phyloP scores from a whole-genome alignment of 30 jellyfish, hydroid and myxozoan species.

The Morbakka virulenta region DNA sequence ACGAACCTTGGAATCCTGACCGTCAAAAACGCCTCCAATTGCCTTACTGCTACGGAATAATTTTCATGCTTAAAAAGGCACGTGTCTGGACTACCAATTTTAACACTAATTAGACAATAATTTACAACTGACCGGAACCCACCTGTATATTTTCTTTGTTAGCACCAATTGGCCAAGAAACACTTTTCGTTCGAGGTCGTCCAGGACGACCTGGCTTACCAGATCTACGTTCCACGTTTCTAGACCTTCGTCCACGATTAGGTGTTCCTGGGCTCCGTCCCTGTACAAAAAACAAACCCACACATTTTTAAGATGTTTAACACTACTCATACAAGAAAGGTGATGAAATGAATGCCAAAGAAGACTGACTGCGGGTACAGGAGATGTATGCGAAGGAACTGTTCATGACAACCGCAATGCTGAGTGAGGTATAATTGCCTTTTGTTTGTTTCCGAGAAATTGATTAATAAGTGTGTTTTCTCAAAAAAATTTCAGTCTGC shows the following conservation, averaged over 20 bases:
- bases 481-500: too few relatives aligned
- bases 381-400: too few relatives aligned
- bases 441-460: too few relatives aligned
- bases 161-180: slow-evolving; percentile 36
- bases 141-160: slow-evolving; percentile 80
- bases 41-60: too few relatives aligned
- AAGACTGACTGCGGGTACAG: too few relatives aligned
- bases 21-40: too few relatives aligned
- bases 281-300: slow-evolving; percentile 1
- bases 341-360: neutral
- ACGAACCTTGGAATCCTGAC: too few relatives aligned
- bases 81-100: too few relatives aligned
- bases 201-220: slow-evolving; percentile 43
- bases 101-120: too few relatives aligned
- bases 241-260: slow-evolving; percentile 14
- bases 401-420: neutral
- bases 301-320: neutral
- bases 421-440: neutral
- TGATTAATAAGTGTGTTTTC: too few relatives aligned
- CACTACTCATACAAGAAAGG: neutral
- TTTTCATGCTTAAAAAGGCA: too few relatives aligned
- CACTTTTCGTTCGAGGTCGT: slow-evolving; percentile 59
- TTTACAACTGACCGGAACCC: too few relatives aligned
- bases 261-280: slow-evolving; percentile 61
- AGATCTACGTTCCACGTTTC: slow-evolving; percentile 4